Percentiles rank a stretch among this genome's conserved stretches.
Conservation (phyloP, 2,113 vertebrate species). For the Ascaphus truei region DNA sequence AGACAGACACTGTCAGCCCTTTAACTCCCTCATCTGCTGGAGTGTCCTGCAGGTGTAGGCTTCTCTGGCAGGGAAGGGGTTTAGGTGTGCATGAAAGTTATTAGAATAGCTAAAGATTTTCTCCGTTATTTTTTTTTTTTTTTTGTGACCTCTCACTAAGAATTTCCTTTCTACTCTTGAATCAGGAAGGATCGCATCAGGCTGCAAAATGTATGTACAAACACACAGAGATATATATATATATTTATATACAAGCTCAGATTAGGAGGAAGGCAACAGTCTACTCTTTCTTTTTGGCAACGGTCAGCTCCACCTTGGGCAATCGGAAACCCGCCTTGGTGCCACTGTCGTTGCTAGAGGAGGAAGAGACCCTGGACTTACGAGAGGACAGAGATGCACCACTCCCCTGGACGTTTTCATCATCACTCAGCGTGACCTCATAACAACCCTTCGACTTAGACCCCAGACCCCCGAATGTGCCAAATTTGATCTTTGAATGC, state of each 20-base stretch:
- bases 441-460: conserved; percentile 87
- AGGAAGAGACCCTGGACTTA: conserved; percentile 75
- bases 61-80: conserved; percentile 12
- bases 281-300: conserved; percentile 73
- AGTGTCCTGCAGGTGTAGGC: conserved; percentile 34
- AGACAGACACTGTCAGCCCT: conserved; percentile 47
- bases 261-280: conserved; percentile 11
- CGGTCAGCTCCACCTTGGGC: conserved; percentile 69
- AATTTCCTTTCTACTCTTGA: conserved; percentile 28
- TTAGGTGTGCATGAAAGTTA: conserved; percentile 5
- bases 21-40: conserved; percentile 49
- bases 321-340: conserved; percentile 65
- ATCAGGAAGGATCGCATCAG: conserved; percentile 40
- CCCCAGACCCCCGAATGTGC: conserved; percentile 89
- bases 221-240: conserved; percentile 40
- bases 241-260: conserved; percentile 43
- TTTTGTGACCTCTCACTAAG: background rate
- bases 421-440: conserved; percentile 82
- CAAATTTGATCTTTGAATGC: conserved; percentile 81
- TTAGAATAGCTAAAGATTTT: background rate
- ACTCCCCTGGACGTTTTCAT: conserved; percentile 62
- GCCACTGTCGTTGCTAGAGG: conserved; percentile 83
- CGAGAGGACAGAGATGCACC: conserved; percentile 62
- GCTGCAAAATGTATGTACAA: conserved; percentile 40
- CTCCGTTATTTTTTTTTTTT: background rate